Base-by-base conservation (phyloP, 2,797 vertebrate genomes). In the Oceanodroma leucorhoa region DNA sequence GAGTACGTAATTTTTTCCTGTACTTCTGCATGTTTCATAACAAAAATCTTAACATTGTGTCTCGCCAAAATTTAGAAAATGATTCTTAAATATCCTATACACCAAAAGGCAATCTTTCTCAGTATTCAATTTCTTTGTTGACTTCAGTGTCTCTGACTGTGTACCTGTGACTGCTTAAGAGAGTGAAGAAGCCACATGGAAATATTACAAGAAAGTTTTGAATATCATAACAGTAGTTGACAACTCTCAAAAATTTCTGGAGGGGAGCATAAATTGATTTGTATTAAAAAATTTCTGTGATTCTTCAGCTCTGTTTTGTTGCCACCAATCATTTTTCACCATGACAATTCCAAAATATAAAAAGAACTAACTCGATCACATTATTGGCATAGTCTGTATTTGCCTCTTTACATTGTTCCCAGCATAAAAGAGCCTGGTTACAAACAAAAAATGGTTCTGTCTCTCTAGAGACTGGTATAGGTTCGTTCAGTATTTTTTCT, bases 301-400 rank as follows among this genome's bases (percentile, higher is more conserved):
- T 93, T 83, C 34, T 94, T 94, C 73, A 83, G 14, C 48, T 94
- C 36, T 79, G 26, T 36, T 83, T 84, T 91, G 71, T 75, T 70
- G 79, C 43, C 40, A 92, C 41, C 51, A 90, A 71, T 86, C 21
- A n/a, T 62, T 93, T 96, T 90, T 77, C 89, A 90, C 62, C 48
- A 65, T 65, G 50, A 80, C 10, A 32, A 65, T 89, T 91, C 36
- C 77, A 95, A 87, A 90, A 90, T 15, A 4, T 32, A 75, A 82
- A 76, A 95, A 94, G 67, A 96, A 83, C 7, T 14, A 61, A 75
- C 43, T 83, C 15, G 17, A 79, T 61, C 24, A 24, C 1, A 0
- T 87, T 72, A 71, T 14, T 34, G 22, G 15, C 9, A 14, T 58
- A 17, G 19, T n/a, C 12, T 89, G 50, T 90, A 38, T 93, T 94